Conservation (phyloP, 2,113 vertebrate genomes). For the Prunella himalayana region DNA sequence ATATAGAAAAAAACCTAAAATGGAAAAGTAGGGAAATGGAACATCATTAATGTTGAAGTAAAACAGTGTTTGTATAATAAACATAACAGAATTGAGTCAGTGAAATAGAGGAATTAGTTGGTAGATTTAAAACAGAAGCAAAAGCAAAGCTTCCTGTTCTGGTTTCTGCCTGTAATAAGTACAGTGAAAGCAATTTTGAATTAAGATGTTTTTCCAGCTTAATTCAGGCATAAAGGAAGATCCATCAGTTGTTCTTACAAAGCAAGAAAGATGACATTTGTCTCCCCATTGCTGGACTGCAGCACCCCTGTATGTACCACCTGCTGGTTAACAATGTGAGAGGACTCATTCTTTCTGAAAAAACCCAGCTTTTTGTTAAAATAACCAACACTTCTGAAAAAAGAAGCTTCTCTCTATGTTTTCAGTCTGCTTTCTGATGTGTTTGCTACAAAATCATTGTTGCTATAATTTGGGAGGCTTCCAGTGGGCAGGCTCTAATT, state of each 20-base stretch:
- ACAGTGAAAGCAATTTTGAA: not conserved
- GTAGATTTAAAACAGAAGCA: slow-evolving; percentile 24
- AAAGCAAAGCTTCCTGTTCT: slow-evolving; percentile 8
- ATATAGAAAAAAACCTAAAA: not conserved
- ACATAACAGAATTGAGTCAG: not conserved
- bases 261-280: not conserved
- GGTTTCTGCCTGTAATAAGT: not conserved
- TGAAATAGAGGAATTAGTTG: not conserved
- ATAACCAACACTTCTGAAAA: not conserved
- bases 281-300: not conserved
- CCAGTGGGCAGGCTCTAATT: not conserved
- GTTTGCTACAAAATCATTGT: not conserved
- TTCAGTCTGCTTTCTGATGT: not conserved
- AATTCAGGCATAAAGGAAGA: not conserved
- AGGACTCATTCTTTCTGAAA: not conserved
- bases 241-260: not conserved
- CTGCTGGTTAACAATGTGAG: not conserved
- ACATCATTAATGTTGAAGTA: not conserved
- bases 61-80: slow-evolving; percentile 2
- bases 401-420: not conserved
- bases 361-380: not conserved
- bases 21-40: not conserved
- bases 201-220: not conserved
- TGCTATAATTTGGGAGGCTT: not conserved
- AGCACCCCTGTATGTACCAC: not conserved